Evolutionary conservation across 2,797 vertebrate species (phyloP), one percentile per base, ranked within the genome.

Genomic region (Crenichthys baileyi): DNA sequence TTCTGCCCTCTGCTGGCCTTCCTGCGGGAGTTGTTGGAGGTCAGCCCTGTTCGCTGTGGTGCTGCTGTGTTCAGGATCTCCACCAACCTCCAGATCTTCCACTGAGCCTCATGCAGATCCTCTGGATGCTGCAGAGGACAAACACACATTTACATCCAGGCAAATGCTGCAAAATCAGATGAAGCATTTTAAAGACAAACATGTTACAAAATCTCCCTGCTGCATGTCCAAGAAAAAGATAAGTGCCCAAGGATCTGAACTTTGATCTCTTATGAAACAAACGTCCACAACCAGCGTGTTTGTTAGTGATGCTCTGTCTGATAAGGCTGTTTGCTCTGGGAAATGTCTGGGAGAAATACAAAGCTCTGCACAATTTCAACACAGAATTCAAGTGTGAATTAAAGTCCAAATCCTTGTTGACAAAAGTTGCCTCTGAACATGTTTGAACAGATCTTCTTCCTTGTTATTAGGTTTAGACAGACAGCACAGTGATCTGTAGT

Each of bases 31-130:
- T 29, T 7, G 0, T 1, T 2, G 16, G 29, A 3, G 36, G 24
- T 1, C 3, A 41, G 6, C 39, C 0, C n/a, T 55, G 44, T 6
- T 46, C 6, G 29, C 51, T 3, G 29, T 5, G 15, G 31, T 31
- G 18, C 20, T 11, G 9, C 3, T 48, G 67, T 80, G 16, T 87
- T 55, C 78, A 87, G 24, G 73, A 80, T 53, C 36, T 87, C 53
- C 75, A 73, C 73, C 78, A 89, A 31, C 73, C 63, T 65, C 63
- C 9, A 16, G 7, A 73, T 78, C 67, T 61, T 86, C 81, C 31
- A 24, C 48, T 44, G 44, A 8, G 15, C 24, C 24, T 58, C 22
- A 0, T 26, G 4, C 0, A 1, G 0, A 15, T 74, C 22, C 11
- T 39, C 65, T 0, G 24, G 20, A 0, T 58, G 70, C 85, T 89